Percentiles rank a stretch among this genome's conserved stretches.
These are phyloP conservation scores for Elymnias hypermnestra DNA, from an alignment of 1,140 invertebrate genomes.

Conservation along the genomic window DNA sequence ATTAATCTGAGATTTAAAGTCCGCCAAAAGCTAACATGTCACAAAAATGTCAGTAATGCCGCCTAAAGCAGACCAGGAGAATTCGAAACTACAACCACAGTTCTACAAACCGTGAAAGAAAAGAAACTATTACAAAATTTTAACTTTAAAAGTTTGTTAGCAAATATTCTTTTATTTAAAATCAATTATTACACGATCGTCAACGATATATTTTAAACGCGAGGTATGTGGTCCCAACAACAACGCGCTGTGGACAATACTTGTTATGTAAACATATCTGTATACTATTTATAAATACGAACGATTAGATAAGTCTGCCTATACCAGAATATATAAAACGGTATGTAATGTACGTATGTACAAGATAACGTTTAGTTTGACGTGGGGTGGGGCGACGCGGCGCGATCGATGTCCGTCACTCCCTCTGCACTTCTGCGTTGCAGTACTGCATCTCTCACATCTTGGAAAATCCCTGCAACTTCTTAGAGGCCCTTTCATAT, in stretches of 20 bases:
- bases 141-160: no score
- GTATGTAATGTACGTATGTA: constrained; percentile 25
- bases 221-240: not conserved
- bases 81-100: no score
- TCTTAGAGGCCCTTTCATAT: constrained; percentile 1
- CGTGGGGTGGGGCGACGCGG: constrained; percentile 26
- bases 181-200: no score
- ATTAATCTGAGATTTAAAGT: no score
- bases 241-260: constrained; percentile 1
- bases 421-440: constrained; percentile 53
- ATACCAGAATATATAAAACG: constrained; percentile 15
- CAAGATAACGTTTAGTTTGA: constrained; percentile 44
- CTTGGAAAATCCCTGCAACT: constrained; percentile 20
- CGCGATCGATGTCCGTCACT: constrained; percentile 60
- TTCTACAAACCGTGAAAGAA: no score
- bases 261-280: constrained; percentile 9
- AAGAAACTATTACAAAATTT: no score
- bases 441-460: constrained; percentile 56
- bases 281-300: constrained; percentile 6
- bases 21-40: no score
- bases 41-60: no score
- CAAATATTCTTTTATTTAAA: no score
- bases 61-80: no score
- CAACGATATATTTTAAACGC: constrained; percentile 1
- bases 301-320: constrained; percentile 7